Evolutionary conservation across 2,888 invertebrate species (phyloP).

Genomic region (Trisateles emortualis): DNA sequence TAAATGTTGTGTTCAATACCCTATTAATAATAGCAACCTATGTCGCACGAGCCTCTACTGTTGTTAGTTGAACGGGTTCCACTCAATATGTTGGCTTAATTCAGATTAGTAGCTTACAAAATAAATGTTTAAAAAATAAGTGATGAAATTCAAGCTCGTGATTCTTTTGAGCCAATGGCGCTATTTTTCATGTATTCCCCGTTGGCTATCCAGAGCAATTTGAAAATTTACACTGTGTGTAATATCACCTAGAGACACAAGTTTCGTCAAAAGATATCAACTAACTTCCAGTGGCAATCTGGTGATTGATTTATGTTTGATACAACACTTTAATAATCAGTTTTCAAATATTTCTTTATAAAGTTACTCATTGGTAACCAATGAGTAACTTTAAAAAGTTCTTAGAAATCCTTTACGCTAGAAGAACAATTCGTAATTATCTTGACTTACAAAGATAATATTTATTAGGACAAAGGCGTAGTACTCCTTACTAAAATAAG

Average conservation of each 20-base stretch:
- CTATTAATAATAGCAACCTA: no score
- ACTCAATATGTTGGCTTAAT: no score
- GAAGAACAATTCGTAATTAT: background rate
- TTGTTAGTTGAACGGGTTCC: no score
- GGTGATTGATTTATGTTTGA: conserved; percentile 1
- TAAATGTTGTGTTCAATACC: no score
- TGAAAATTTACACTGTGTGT: background rate
- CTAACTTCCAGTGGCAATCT: conserved; percentile 2
- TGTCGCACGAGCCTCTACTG: no score
- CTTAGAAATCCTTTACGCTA: background rate
- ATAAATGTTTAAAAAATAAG: no score
- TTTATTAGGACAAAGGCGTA: no score
- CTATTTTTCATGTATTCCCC: background rate
- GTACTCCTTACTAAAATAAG: no score
- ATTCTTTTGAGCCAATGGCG: no score
- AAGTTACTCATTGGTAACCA: background rate
- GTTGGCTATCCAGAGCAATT: background rate
- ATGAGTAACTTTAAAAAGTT: background rate
- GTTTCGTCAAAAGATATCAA: conserved; percentile 2
- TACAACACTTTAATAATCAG: background rate
- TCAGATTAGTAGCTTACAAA: no score
- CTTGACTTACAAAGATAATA: no score
- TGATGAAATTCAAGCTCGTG: no score
- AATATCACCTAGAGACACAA: background rate
- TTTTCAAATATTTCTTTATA: background rate